These are phyloP conservation scores for Villa cingulata DNA, from an alignment of 2,888 invertebrate species.

Conservation along the genomic window DNA sequence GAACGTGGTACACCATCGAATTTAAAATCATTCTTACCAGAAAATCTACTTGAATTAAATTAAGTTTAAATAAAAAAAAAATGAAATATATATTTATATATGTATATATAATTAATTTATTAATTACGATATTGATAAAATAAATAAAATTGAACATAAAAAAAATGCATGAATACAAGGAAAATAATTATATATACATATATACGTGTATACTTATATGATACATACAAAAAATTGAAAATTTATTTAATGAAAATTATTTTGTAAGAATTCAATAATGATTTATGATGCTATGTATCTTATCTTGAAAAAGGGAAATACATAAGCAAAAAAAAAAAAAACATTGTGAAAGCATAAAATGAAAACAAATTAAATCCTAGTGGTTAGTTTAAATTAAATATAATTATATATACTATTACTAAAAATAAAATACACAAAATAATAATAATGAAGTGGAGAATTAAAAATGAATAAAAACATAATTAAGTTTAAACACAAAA, in stretches of 20 bases:
- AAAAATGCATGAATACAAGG: background rate
- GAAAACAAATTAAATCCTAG: background rate
- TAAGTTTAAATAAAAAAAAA: slow-evolving; percentile 32
- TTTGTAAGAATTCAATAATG: background rate
- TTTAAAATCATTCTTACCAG: slow-evolving; percentile 76
- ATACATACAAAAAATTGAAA: background rate
- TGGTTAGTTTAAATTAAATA: background rate
- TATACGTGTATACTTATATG: background rate
- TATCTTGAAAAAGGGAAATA: no score
- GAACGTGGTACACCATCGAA: slow-evolving; percentile 74
- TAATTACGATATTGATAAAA: background rate
- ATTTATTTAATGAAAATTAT: background rate
- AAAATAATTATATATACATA: background rate
- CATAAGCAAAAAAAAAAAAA: background rate
- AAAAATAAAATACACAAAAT: no score
- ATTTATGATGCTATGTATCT: no score
- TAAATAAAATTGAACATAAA: background rate
- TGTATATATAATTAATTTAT: no score
- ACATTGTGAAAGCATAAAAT: background rate
- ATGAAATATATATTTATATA: background rate
- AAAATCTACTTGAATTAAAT: slow-evolving; percentile 77
- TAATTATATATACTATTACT: background rate
- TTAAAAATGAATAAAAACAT: background rate
- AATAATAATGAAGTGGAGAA: background rate
- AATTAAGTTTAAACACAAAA: background rate